Conservation (phyloP, 2,888 invertebrate species). For the Stenodema calcarata region DNA sequence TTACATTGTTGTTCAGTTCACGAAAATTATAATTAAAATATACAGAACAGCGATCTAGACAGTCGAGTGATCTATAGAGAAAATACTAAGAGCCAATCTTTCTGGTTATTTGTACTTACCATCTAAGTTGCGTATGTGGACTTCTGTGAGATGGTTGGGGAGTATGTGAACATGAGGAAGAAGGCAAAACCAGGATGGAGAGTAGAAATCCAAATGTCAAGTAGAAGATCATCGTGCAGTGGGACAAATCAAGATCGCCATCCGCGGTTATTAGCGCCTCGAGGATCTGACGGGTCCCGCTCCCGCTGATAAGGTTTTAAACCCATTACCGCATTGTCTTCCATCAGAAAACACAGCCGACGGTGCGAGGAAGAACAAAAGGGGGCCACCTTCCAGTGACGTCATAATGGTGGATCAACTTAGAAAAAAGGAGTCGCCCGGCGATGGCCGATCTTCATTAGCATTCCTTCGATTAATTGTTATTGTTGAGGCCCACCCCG, state of each 20-base stretch:
- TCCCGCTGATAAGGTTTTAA: conserved; percentile 25
- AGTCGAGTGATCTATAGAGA: too few relatives aligned
- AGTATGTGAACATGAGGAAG: too few relatives aligned
- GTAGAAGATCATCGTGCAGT: background rate
- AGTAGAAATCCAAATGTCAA: background rate
- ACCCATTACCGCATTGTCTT: conserved; percentile 26
- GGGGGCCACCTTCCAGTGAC: conserved; percentile 19
- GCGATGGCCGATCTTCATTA: conserved; percentile 37
- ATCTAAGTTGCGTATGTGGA: too few relatives aligned
- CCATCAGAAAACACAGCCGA: conserved; percentile 7
- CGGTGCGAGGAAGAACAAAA: conserved; percentile 4
- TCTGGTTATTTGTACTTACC: too few relatives aligned
- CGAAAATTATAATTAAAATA: too few relatives aligned
- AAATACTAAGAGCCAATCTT: too few relatives aligned
- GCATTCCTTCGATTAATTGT: conserved; percentile 33
- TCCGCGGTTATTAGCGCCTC: conserved; percentile 29
- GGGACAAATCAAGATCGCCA: conserved; percentile 27
- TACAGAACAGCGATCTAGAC: too few relatives aligned
- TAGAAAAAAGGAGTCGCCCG: conserved; percentile 30
- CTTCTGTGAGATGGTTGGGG: too few relatives aligned
- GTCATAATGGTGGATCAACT: conserved; percentile 33
- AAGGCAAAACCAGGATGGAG: background rate
- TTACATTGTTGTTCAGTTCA: too few relatives aligned
- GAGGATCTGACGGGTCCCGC: conserved; percentile 15
- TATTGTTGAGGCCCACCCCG: conserved; percentile 5